Evolutionary conservation across 2,113 vertebrate genomes (phyloP).

Genomic region (Corythoichthys haematopterus): DNA sequence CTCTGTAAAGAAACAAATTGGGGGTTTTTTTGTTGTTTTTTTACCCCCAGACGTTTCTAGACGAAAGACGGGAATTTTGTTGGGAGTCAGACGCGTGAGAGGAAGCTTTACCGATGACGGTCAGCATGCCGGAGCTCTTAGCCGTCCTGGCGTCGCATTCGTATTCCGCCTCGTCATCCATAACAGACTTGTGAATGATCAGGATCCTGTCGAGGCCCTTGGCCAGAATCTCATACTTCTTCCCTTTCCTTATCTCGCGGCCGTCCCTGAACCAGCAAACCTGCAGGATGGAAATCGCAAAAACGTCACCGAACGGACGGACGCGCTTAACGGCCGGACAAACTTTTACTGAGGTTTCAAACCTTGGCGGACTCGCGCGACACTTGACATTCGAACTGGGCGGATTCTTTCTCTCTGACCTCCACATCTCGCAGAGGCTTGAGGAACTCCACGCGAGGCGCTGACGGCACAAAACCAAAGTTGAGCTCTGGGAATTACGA

Average conservation of each 20-base stretch:
- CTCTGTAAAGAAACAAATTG: constrained; percentile 71
- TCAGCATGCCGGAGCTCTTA: constrained; percentile 87
- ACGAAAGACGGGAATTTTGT: background rate
- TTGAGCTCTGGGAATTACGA: no score
- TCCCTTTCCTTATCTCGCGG: constrained; percentile 91
- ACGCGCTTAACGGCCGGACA: no score
- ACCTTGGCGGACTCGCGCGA: constrained; percentile 92
- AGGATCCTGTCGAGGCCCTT: constrained; percentile 86
- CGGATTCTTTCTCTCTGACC: constrained; percentile 90
- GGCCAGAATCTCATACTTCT: constrained; percentile 92
- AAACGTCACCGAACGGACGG: no score
- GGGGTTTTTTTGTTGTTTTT: background rate
- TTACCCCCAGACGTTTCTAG: no score
- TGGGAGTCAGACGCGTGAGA: background rate
- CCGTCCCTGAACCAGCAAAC: constrained; percentile 96
- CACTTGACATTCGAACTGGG: constrained; percentile 95
- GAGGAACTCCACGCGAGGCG: constrained; percentile 86
- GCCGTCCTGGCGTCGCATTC: constrained; percentile 90
- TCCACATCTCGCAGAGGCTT: constrained; percentile 90
- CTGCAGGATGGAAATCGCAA: constrained; percentile 52
- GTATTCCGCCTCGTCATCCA: constrained; percentile 96
- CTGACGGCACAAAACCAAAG: constrained; percentile 57
- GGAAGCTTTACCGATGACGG: constrained; percentile 82
- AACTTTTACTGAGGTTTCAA: background rate
- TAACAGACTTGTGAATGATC: constrained; percentile 84